phyloP scores from a whole-genome alignment of 2,113 vertebrate genomes.

The Etheostoma spectabile region DNA sequence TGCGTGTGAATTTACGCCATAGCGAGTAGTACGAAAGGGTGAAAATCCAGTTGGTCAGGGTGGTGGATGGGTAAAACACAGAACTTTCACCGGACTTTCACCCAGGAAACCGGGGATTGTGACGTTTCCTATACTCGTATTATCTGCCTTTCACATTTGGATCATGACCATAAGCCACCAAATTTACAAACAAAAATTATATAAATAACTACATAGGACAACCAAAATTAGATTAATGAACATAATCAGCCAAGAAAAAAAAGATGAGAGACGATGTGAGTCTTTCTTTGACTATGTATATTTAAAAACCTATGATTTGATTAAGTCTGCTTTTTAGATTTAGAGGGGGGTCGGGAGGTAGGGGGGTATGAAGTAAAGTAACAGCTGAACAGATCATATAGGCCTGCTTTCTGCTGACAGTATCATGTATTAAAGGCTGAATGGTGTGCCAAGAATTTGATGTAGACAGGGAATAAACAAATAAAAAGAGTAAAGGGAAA shows the following conservation, averaged over 20 bases:
- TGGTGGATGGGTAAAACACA: no score
- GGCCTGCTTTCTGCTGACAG: neutral
- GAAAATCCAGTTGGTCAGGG: no score
- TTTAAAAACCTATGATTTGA: neutral
- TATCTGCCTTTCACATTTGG: neutral
- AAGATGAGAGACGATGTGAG: neutral
- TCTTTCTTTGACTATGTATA: neutral
- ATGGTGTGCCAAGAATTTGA: neutral
- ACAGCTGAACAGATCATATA: neutral
- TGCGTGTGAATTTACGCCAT: no score
- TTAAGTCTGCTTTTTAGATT: neutral
- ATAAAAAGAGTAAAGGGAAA: neutral
- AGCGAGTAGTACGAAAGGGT: no score
- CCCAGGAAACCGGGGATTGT: no score
- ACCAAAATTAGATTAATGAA: neutral
- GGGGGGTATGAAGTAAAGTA: neutral
- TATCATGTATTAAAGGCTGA: neutral
- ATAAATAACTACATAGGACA: neutral
- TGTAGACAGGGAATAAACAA: slow-evolving; percentile 27
- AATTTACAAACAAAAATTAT: neutral
- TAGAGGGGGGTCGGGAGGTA: neutral
- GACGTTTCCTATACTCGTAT: no score
- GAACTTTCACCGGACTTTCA: no score
- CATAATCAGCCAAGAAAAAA: neutral
- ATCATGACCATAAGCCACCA: neutral